Evolutionary conservation across 1,140 invertebrate genomes (phyloP), one percentile per base, ranked within the genome.

Genomic region (Odontomachus brunneus): DNA sequence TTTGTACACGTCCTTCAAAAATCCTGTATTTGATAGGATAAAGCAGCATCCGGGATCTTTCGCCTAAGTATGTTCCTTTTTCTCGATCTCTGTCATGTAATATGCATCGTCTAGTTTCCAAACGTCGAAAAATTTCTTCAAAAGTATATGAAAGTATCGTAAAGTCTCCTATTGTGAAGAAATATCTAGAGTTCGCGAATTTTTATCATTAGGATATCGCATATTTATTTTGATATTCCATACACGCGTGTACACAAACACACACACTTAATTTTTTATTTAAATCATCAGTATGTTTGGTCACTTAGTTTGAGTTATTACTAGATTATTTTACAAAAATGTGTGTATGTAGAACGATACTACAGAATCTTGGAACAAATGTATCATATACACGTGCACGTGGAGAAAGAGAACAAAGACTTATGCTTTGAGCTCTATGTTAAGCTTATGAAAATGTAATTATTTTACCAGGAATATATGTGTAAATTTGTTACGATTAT

Each of bases 1-100:
- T 86, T 88, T 89, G 38, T 73, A 72, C 69, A 72, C 24, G 69
- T 63, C 75, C 74, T 86, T 85, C 49, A 84, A 87, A 82, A 80
- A 84, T 55, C 82, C 86, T 81, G 33, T 71, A 71, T 71, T 65
- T 38, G 66, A 78, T 72, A 83, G 49, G 63, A 66, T 74, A 62
- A 76, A 38, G 49, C 29, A 38, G 11, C 24, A 71, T 19, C 33
- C 22, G 9, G 17, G 49, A 71, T 72, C 71, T 57, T 65, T 62
- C 19, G 17, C 51, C 26, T 72, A 74, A 57, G 44, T 75, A 82
- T 80, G 67, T 87, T 87, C 44, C 73, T 87, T 74, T 55, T 49
- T 59, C 12, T 53, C 66, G 26, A 55, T 87, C 33, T 74, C 55
- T 60, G 3, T 81, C n/a, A 22, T 29, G 19, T 55, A 19, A 71